Percentiles rank a stretch among this genome's conserved stretches.
Conservation (phyloP, 2,888 invertebrate species). For the Cosmorhoe ocellata region DNA sequence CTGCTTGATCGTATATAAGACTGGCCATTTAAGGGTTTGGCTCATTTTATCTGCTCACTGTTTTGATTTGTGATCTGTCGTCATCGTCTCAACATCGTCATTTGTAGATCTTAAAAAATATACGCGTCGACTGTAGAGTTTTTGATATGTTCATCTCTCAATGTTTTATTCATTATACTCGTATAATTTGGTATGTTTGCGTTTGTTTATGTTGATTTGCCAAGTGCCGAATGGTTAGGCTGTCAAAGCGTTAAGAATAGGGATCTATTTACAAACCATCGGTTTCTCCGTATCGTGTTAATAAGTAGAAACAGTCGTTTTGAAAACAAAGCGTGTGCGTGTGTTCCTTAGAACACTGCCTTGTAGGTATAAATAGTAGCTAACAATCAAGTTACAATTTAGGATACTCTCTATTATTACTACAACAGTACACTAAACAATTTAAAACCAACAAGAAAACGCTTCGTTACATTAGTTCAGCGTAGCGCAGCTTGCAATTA, state of each 20-base stretch:
- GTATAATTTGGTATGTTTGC: too few relatives aligned
- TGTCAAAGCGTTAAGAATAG: slow-evolving; percentile 39
- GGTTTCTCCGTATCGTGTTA: slow-evolving; percentile 54
- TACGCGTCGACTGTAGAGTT: too few relatives aligned
- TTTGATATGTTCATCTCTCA: too few relatives aligned
- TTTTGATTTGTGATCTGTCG: too few relatives aligned
- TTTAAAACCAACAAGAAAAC: not conserved
- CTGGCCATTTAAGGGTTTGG: too few relatives aligned
- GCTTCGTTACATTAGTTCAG: slow-evolving; percentile 1
- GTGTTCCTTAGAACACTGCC: slow-evolving; percentile 49
- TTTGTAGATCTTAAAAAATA: too few relatives aligned
- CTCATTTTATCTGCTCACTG: too few relatives aligned
- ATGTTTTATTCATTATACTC: too few relatives aligned
- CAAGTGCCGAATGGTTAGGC: slow-evolving; percentile 31
- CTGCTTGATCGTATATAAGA: too few relatives aligned
- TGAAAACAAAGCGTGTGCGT: slow-evolving; percentile 61
- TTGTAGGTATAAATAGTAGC: slow-evolving; percentile 47
- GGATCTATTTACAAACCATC: slow-evolving; percentile 55
- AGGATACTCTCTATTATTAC: not conserved
- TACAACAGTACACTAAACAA: not conserved
- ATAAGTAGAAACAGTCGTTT: slow-evolving; percentile 60
- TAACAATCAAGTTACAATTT: not conserved
- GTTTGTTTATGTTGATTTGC: slow-evolving; percentile 23
- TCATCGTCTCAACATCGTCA: too few relatives aligned
- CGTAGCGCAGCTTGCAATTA: slow-evolving; percentile 15